Base-by-base conservation (phyloP, 2,888 invertebrate genomes). In the Campoplex nolae region DNA sequence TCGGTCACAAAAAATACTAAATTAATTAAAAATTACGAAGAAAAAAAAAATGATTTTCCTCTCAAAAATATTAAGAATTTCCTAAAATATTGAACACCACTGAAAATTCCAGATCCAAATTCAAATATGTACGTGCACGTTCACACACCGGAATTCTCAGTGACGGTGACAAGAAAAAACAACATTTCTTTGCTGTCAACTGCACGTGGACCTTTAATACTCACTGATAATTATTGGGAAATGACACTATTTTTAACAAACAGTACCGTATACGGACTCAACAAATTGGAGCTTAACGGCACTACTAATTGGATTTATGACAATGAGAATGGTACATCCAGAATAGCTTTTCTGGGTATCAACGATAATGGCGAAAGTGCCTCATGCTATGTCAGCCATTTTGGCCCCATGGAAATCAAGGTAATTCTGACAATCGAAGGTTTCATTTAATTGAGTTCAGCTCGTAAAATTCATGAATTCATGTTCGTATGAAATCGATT, bases 161-260 rank as follows among this genome's bases (percentile, higher is more conserved):
- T 91, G 35, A 89, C 89, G 13, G 67, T 42, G 94, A 94, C 80
- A 70, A 93, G 56, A 95, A 95, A 74, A 75, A 90, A 7, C 95
- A 95, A 88, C 78, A 90, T 90, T 91, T n/a, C 95, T 95, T 89
- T 90, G 94, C 95, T 96, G 32, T 95, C 95, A 48, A 96, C 96
- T 0, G 92, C 95, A 0, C 93, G 95, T 87, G 96, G 96, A 0
- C 96, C 96, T 0, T 88, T 96, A 0, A 96, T 96, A 84, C 95
- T 96, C 2, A 95, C 96, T 0, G 93, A 95, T 35, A 94, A 95
- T 67, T 96, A 96, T 89, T 96, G 96, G 96, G 96, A 96, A 92
- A 95, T 96, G 90, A 94, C 95, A 0, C 94, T 96, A 28, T 95
- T 95, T 88, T 89, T 96, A 48, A 95, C 95, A 0, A 94, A 95